phyloP scores from a whole-genome alignment of 2,797 vertebrate species.

The Sarcoramphus papa region DNA sequence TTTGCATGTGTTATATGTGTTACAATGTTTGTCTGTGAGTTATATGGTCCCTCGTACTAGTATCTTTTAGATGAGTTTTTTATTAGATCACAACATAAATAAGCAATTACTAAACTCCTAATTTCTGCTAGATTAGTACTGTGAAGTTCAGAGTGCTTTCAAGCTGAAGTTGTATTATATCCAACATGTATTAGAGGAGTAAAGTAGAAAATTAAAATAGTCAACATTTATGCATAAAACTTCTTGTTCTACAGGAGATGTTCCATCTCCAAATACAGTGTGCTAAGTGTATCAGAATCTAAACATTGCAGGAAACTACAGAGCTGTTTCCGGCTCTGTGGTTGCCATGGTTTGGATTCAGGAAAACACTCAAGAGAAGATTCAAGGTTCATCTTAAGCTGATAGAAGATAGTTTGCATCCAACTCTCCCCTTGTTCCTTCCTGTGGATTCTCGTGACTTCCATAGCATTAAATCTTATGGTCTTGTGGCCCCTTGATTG shows the following conservation, averaged over 20 bases:
- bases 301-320: not conserved
- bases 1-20: not conserved
- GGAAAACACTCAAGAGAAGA: not conserved
- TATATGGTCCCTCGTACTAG: not conserved
- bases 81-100: not conserved
- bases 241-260: not conserved
- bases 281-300: not conserved
- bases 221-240: not conserved
- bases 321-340: not conserved
- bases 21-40: not conserved
- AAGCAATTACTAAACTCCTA: not conserved
- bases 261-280: not conserved
- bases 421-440: not conserved
- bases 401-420: not conserved
- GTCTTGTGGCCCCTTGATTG: not conserved
- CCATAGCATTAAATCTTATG: fast-evolving
- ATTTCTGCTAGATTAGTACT: not conserved
- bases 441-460: not conserved
- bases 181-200: not conserved
- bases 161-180: not conserved
- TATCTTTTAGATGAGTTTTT: not conserved
- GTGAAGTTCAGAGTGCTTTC: not conserved
- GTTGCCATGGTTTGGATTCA: not conserved
- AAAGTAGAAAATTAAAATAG: not conserved
- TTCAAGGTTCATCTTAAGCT: not conserved